Conservation (phyloP, 2,888 invertebrate species). For the Atherix ibis region DNA sequence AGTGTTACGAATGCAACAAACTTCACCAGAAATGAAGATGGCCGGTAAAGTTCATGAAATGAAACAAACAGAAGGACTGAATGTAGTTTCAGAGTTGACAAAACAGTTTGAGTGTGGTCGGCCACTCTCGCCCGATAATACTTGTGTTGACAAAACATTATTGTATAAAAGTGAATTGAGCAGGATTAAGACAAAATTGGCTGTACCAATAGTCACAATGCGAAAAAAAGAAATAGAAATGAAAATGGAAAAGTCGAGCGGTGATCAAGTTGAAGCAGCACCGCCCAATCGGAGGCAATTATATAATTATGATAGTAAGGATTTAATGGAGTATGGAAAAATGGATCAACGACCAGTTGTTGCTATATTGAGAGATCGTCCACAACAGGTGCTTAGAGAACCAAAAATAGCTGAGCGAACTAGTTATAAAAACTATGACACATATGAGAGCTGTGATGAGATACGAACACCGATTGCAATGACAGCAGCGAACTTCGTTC, state of each 20-base stretch:
- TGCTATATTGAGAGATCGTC: too few relatives aligned
- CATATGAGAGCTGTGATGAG: neutral
- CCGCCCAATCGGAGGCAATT: neutral
- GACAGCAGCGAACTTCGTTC: slow-evolving; percentile 17
- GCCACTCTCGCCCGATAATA: slow-evolving; percentile 38
- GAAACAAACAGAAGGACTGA: slow-evolving; percentile 31
- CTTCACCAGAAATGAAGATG: neutral
- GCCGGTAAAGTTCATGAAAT: neutral
- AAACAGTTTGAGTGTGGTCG: slow-evolving; percentile 55
- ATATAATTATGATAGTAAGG: neutral
- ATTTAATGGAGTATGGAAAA: neutral
- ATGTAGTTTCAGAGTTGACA: slow-evolving; percentile 56
- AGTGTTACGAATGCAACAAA: neutral
- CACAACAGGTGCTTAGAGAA: too few relatives aligned
- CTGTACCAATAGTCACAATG: slow-evolving; percentile 6
- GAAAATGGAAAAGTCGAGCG: slow-evolving; percentile 3
- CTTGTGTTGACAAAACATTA: slow-evolving; percentile 44
- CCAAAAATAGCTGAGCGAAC: neutral
- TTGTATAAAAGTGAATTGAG: slow-evolving; percentile 51
- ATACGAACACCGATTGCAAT: neutral
- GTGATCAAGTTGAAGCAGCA: too few relatives aligned
- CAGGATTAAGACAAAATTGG: slow-evolving; percentile 13
- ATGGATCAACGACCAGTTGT: too few relatives aligned
- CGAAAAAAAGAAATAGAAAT: slow-evolving; percentile 7
- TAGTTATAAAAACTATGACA: neutral